Evolutionary conservation across 92 coral and sea anemone species (phyloP).

Genomic region (Galaxea fascicularis): DNA sequence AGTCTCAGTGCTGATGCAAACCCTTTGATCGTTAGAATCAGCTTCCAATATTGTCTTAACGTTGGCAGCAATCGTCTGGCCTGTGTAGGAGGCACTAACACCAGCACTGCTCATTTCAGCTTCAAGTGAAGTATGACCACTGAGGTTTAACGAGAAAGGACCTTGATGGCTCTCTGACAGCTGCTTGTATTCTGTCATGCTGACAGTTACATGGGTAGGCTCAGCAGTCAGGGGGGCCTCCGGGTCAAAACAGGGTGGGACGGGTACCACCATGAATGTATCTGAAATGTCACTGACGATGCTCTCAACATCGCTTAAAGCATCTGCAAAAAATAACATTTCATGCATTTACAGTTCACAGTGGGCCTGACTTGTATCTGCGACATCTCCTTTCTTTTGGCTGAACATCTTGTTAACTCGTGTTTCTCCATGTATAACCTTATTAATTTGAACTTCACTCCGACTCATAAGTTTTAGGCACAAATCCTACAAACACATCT

Average conservation of each 20-base stretch:
- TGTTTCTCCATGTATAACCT: no score
- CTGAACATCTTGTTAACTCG: no score
- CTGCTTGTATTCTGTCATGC: constrained; percentile 50
- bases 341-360: no score
- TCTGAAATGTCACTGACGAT: constrained; percentile 73
- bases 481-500: no score
- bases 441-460: no score
- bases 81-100: constrained; percentile 1
- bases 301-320: constrained; percentile 64
- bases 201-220: constrained; percentile 65
- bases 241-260: constrained; percentile 95
- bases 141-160: constrained; percentile 10
- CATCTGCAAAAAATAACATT: constrained; percentile 39
- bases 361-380: no score
- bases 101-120: background rate
- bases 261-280: constrained; percentile 88
- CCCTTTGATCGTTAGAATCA: background rate
- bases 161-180: constrained; percentile 45
- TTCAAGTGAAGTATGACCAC: background rate
- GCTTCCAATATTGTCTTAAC: background rate
- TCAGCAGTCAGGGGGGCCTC: constrained; percentile 82
- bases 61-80: background rate
- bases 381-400: no score
- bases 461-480: no score
- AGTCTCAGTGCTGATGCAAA: constrained; percentile 13